Base-by-base conservation (phyloP, 1,140 invertebrate species). In the Penaeus chinensis region DNA sequence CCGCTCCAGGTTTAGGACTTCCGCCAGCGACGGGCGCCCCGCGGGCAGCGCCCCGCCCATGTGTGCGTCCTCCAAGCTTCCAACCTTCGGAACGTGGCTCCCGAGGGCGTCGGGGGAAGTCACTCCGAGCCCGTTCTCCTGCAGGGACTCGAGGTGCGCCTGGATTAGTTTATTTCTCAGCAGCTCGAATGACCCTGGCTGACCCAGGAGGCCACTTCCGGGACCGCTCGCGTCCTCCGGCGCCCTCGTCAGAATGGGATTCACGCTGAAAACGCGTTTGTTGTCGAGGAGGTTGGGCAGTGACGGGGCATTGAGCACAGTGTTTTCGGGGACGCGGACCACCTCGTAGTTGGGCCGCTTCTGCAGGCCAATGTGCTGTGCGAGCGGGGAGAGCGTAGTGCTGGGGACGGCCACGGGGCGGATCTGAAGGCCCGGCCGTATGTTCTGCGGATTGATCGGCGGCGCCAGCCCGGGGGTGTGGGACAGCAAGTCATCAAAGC, bases 221-320 rank as follows among this genome's bases (percentile, higher is more conserved):
- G 27, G n/a, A 19, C 0, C 37, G 37, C 37, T 42, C 37, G 37
- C 37, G 37, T n/a, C 27, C n/a, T 54, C 54, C 16, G 54, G 42
- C 20, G 32, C 42, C 4, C n/a, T 71, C 3, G 65, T 74, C 37
- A 22, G 82, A 18, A 84, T 71, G 24, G 82, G 82, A 27, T 84
- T 84, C 20, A 84, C 63, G 20, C 27, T 32, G 54, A 84, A 54
- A 54, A n/a, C 54, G 19, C 65, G 82, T 60, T 54, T 84, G 69
- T 84, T 84, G 82, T 84, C 82, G 22, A 84, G 69, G 18, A 84
- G 65, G 27, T 84, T 69, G 24, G 66, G n/a, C 8, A 84, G 27
- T 0, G 47, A 24, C 10, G 82, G 66, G 5, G 47, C 8, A 32
- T 20, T 69, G n/a, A 84, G 82, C 10, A 54, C 82, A 10, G 82